phyloP scores from a whole-genome alignment of 1,140 invertebrate species.

The Drosophila repleta region DNA sequence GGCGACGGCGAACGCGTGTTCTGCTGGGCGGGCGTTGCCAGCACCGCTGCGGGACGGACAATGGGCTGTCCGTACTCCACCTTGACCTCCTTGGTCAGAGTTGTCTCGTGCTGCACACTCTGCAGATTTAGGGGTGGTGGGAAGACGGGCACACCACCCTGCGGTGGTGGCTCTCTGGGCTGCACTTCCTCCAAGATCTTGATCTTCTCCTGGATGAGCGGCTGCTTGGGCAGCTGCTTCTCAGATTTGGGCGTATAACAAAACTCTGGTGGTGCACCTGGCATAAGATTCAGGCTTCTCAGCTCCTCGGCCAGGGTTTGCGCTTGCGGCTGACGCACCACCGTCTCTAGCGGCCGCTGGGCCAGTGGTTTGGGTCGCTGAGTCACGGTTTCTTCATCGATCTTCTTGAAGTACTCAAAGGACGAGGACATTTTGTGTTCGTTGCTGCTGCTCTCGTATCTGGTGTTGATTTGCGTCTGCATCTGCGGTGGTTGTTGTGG shows the following conservation, averaged over 20 bases:
- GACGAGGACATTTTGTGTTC: conserved; percentile 76
- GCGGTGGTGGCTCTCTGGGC: conserved; percentile 86
- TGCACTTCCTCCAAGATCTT: conserved; percentile 87
- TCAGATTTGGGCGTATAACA: conserved; percentile 86
- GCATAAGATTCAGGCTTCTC: conserved; percentile 86
- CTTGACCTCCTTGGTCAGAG: conserved; percentile 66
- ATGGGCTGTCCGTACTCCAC: conserved; percentile 79
- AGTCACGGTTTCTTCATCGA: conserved; percentile 72
- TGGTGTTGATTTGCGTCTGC: conserved; percentile 59
- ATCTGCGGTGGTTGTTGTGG: conserved; percentile 45
- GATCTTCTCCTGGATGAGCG: conserved; percentile 86
- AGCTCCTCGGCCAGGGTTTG: conserved; percentile 65
- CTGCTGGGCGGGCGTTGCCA: conserved; percentile 69
- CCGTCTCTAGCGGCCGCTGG: conserved; percentile 60
- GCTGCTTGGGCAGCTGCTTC: conserved; percentile 51
- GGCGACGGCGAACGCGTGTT: conserved; percentile 76
- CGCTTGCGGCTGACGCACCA: conserved; percentile 57
- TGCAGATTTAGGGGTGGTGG: conserved; percentile 50
- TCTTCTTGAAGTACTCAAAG: conserved; percentile 86
- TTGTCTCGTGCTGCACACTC: conserved; percentile 70
- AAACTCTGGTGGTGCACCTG: conserved; percentile 90
- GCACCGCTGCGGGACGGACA: conserved; percentile 78
- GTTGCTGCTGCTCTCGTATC: conserved; percentile 54
- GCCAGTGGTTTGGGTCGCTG: conserved; percentile 64
- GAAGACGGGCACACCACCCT: conserved; percentile 86